A percentile compares a stretch with the other conserved stretches of the same genome.
phyloP scores from a whole-genome alignment of 2,797 vertebrate genomes.

The Borostomias antarcticus region DNA sequence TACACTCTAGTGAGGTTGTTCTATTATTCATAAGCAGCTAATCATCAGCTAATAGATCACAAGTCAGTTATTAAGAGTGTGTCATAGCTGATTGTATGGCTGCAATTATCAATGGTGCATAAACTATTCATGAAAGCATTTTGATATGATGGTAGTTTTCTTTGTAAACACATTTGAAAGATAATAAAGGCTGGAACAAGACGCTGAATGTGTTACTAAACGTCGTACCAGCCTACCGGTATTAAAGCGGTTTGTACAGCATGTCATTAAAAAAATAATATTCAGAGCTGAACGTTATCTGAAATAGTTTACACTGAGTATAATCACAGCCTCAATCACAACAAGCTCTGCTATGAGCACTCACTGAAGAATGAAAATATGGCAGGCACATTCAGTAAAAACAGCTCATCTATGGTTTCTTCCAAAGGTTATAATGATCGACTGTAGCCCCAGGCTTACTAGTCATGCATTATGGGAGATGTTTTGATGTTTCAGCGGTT shows the following conservation, averaged over 20 bases:
- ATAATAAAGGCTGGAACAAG: background rate
- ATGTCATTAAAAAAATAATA: constrained; percentile 49
- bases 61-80: background rate
- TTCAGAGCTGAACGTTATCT: constrained; percentile 1
- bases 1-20: background rate
- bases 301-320: constrained; percentile 15
- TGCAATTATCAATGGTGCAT: background rate
- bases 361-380: constrained; percentile 48
- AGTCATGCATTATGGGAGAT: constrained; percentile 75
- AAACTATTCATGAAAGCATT: background rate
- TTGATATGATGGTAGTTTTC: background rate
- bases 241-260: background rate
- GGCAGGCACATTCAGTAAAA: constrained; percentile 46
- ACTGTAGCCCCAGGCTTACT: constrained; percentile 58
- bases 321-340: constrained; percentile 9
- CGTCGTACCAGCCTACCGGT: background rate
- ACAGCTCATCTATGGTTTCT: constrained; percentile 57
- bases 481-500: constrained; percentile 73
- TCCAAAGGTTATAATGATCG: constrained; percentile 72
- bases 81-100: background rate
- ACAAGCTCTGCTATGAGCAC: constrained; percentile 25
- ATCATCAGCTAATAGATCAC: background rate
- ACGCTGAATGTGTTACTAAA: background rate
- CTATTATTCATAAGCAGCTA: background rate
- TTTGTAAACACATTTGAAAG: background rate